Base-by-base conservation (phyloP, 1,140 invertebrate species). In the Paraescarpia echinospica region DNA sequence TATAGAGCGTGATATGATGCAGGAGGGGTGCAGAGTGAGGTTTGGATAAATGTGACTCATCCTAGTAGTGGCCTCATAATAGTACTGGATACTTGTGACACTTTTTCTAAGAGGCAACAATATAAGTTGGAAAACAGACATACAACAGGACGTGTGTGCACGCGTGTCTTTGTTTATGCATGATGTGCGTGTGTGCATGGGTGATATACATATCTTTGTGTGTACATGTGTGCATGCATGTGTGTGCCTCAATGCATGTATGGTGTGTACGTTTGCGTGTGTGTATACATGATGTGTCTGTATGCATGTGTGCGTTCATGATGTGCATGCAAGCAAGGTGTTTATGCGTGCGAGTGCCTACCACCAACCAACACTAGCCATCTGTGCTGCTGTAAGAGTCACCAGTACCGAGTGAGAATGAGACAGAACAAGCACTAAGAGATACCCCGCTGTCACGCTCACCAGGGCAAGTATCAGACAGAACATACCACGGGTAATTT, bases 401-500 rank as follows among this genome's bases (percentile, higher is more conserved):
- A 8, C 59, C 59, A 18, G 59, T 8, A 31, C 27, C 59, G 18
- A 18, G 59, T 77, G 59, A 77, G 59, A 77, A 2, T 77, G 59
- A 18, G 59, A 77, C 59, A 77, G 59, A 77, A 27, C 59, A 77
- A 77, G 59, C 59, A 77, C 18, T 77, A 77, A 27, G 59, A 27
- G 59, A 51, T 0, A 77, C 27, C 59, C 22, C 59, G 59, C 59
- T 22, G 59, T 77, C 8, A 18, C 22, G 59, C 8, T 27, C 59
- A 77, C 59, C 59, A 77, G 2, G 59, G 59, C 41, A 41, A 12
- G 41, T 41, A 4, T 77, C 27, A 77, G 59, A 77, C 59, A 27
- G 2, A 31, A 77, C 59, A 77, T 77, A 41, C 41, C 41, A 41
- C 1, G 93, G 93, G 41, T 91, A 92, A 27, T 89, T 89, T 48